These are phyloP conservation scores for Amphibalanus amphitrite DNA, from an alignment of 1,140 invertebrate genomes.

Conservation along the genomic window DNA sequence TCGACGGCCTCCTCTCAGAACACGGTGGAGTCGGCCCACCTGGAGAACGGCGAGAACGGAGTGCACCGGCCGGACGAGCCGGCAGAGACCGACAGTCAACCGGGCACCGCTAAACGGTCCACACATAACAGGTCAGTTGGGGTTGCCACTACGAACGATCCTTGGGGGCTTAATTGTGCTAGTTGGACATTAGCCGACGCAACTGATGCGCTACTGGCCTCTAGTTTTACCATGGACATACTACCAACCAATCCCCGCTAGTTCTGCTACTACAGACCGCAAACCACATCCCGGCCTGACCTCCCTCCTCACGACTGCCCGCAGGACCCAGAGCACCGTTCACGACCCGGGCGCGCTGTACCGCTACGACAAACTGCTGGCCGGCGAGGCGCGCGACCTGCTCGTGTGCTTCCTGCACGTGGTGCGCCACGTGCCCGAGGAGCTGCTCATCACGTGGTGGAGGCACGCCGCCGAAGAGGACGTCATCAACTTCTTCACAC, in stretches of 20 bases:
- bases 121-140: not conserved
- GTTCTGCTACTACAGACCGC: too few relatives aligned
- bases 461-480: slow-evolving; percentile 56
- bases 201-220: too few relatives aligned
- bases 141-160: too few relatives aligned
- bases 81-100: not conserved
- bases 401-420: slow-evolving; percentile 79
- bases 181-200: too few relatives aligned
- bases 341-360: slow-evolving; percentile 18
- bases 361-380: slow-evolving; percentile 54
- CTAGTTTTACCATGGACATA: too few relatives aligned
- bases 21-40: not conserved
- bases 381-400: slow-evolving; percentile 64
- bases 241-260: too few relatives aligned
- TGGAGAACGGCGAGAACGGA: slow-evolving; percentile 8
- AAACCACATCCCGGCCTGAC: too few relatives aligned
- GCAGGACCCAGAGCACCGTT: not conserved
- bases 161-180: too few relatives aligned
- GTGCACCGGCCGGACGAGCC: not conserved
- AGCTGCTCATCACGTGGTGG: slow-evolving; percentile 79
- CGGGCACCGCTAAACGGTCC: not conserved
- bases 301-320: too few relatives aligned
- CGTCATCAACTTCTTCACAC: slow-evolving; percentile 55
- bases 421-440: slow-evolving; percentile 71
- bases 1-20: slow-evolving; percentile 13